A percentile compares a stretch with the other conserved stretches of the same genome.
These are phyloP conservation scores for Chlorodrepanis virens DNA, from an alignment of 2,113 vertebrate genomes.

Conservation along the genomic window DNA sequence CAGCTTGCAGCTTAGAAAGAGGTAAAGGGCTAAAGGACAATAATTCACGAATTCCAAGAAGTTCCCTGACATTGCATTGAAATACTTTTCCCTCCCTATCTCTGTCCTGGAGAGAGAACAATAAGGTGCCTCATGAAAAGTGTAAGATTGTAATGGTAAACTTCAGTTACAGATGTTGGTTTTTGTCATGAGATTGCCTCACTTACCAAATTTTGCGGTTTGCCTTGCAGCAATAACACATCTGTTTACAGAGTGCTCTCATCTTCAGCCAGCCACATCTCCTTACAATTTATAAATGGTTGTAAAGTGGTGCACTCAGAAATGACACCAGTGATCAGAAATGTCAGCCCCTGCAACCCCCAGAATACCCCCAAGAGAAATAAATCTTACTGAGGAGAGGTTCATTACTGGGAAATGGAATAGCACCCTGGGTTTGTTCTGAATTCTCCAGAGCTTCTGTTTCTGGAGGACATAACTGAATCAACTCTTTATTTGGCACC, in stretches of 20 bases:
- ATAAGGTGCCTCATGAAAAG: background rate
- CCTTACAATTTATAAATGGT: background rate
- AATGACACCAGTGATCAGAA: background rate
- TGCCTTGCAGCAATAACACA: background rate
- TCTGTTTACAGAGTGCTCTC: background rate
- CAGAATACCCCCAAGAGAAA: background rate
- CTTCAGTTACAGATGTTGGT: background rate
- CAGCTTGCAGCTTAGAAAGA: background rate
- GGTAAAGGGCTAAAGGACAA: background rate
- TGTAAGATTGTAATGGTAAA: background rate
- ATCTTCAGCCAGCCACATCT: background rate
- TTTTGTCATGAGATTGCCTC: background rate
- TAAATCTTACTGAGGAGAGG: slow-evolving; percentile 76
- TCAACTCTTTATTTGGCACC: slow-evolving; percentile 81
- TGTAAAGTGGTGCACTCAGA: background rate
- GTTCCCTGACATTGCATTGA: background rate
- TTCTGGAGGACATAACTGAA: slow-evolving; percentile 74
- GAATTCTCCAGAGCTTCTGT: slow-evolving; percentile 70
- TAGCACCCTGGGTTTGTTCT: slow-evolving; percentile 66
- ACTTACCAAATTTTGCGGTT: background rate
- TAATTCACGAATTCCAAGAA: background rate
- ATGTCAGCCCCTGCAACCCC: background rate
- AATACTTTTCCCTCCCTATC: background rate
- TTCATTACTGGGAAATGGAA: slow-evolving; percentile 72
- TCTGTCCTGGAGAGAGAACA: background rate